Evolutionary conservation across 2,888 invertebrate genomes (phyloP), one percentile per base, ranked within the genome.

Genomic region (Drosophila macrothrix): DNA sequence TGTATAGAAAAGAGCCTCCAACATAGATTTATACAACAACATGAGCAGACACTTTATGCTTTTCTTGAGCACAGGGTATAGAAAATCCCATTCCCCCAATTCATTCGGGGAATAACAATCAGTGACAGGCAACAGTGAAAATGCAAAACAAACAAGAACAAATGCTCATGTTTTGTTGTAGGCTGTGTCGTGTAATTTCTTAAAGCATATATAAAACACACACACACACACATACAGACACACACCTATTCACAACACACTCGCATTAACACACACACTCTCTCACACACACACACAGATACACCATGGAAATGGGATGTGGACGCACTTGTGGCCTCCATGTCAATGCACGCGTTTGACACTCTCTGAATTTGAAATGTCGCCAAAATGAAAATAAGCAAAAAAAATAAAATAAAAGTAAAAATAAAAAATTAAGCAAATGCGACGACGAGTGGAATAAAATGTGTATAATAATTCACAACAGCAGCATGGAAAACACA

Each of bases 311-410:
- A 67, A 64, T 52, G 69, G 56, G 56, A 60, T 73, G 61, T 60
- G 69, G 63, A 67, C 84, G 74, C 85, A 85, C 83, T 83, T 85
- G 75, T 73, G 82, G 79, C 82, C 85, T 72, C 81, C 84, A 84
- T 86, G 85, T 86, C 89, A 86, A 89, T 86, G 88, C 73, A 80
- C 85, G 84, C 79, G 64, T 85, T 87, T 86, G 85, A 80, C 85
- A 83, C 82, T 83, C 71, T 78, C 76, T 64, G 78, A 79, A 88
- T 85, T 85, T 80, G 73, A 89, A 87, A 76, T 82, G 84, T 78
- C 85, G 85, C 89, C 85, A 87, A 86, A 88, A 76, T 66, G 65
- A 69, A 84, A 80, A 79, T 67, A 76, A 72, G 72, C 68, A 66
- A 65, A 66, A 22, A 22, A 22, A 66, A 65, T 63, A 22, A 22